Evolutionary conservation across 2,888 invertebrate species (phyloP), one percentile per base, ranked within the genome.

Genomic region (Labia minor): DNA sequence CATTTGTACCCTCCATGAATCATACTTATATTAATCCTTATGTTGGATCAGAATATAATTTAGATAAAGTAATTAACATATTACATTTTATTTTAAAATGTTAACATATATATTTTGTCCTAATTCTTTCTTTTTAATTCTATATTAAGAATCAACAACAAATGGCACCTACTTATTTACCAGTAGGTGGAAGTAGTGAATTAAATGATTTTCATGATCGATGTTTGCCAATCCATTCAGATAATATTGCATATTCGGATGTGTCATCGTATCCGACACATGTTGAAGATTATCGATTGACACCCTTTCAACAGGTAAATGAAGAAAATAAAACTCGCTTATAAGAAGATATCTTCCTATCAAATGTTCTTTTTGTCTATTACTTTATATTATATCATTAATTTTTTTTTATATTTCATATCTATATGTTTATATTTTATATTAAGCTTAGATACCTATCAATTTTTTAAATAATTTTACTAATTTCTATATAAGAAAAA

Each of bases 21-120:
- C 82, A 81, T 71, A 82, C 83, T 21, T 84, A 83, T 71, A 79
- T 81, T 66, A 84, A 83, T 74, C 83, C 83, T 69, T 82, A 81
- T 72, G 77, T 82, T 61, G 80, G 80, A 62, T 79, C 81, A 19
- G 80, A 81, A 67, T 82, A 80, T 72, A 78, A 78, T 71, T 75
- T 80, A 68, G 83, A 84, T 71, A 81, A 81, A 73, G 77, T n/a
- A n/a, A n/a, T 81, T 63, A 76, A 75, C 67, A 65, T 67, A 64
- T 16, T 66, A 10, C 1, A 64, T 16, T 11, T 18, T n/a, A 63
- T 66, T n/a, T n/a, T n/a, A n/a, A n/a, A n/a, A n/a, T n/a, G n/a
- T n/a, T n/a, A n/a, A n/a, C n/a, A n/a, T n/a, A n/a, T n/a, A n/a
- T n/a, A n/a, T n/a, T n/a, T n/a, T n/a, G n/a, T n/a, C n/a, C n/a